Evolutionary conservation across 2,113 vertebrate species (phyloP), one percentile per base, ranked within the genome.

Genomic region (Saiga tatarica): DNA sequence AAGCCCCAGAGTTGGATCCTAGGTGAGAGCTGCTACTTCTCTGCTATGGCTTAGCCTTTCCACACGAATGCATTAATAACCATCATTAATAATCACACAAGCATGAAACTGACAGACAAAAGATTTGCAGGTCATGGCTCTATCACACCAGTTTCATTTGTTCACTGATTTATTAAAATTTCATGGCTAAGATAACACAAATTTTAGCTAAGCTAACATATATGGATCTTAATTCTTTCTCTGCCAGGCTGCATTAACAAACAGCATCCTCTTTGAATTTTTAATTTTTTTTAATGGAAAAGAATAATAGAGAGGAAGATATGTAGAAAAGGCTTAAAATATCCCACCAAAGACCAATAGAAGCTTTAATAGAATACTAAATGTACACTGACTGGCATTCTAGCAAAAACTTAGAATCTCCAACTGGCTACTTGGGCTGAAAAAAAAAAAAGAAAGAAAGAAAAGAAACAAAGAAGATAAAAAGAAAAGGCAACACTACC

Each of bases 151-250:
- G 76, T 88, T 89, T 98, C 85, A 50, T 98, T 95, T 98, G 62
- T 78, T 98, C 89, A 79, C 87, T 97, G 92, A 97, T 98, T 97
- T 97, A 98, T 98, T 98, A 98, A 97, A 98, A 98, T 96, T 95
- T 97, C 62, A 91, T 93, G 17, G 71, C 91, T 97, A 97, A 60
- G 28, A 96, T 84, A 98, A 94, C 67, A 97, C 88, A 95, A 83
- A 89, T 86, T 97, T 64, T 87, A 95, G 62, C 64, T 85, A 30
- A 91, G 26, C 28, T 78, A 97, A 91, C 71, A 87, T 74, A 42
- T 2, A 83, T 17, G 87, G 89, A 85, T 64, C 9, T 97, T 94
- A 97, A 90, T 45, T 47, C 36, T 89, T 97, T 89, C 6, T 98
- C 50, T 96, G 62, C 28, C 52, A 97, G 57, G n/a, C 50, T 71